phyloP scores from a whole-genome alignment of 2,888 invertebrate species.

The Melieria crassipennis region DNA sequence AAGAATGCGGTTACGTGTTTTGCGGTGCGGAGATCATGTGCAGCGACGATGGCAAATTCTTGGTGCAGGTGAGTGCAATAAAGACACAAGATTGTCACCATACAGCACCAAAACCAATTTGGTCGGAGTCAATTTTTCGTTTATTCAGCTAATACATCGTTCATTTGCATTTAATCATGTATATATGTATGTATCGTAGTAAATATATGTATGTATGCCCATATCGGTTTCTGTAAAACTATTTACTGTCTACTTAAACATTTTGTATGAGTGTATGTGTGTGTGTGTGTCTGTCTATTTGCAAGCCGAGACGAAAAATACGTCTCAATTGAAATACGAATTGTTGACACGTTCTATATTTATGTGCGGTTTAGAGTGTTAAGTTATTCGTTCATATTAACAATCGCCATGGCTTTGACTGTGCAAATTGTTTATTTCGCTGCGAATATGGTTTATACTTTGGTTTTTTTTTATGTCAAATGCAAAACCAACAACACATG shows the following conservation, averaged over 20 bases:
- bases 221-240: background rate
- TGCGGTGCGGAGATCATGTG: too few species aligned
- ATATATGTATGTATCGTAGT: background rate
- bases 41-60: too few species aligned
- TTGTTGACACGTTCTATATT: too few species aligned
- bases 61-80: too few species aligned
- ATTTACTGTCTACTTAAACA: background rate
- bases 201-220: background rate
- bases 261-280: background rate
- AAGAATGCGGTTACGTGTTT: too few species aligned
- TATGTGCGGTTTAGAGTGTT: too few species aligned
- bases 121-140: too few species aligned
- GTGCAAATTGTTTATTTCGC: background rate
- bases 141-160: too few species aligned
- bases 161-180: background rate
- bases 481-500: background rate
- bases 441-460: background rate
- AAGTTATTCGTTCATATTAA: background rate
- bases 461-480: conserved; percentile 1
- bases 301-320: background rate
- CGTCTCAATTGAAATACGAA: too few species aligned
- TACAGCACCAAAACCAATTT: too few species aligned
- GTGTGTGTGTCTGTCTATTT: background rate
- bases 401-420: background rate
- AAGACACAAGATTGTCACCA: too few species aligned